Evolutionary conservation across 2,113 vertebrate species (phyloP).

Genomic region (Apodemus speciosus): DNA sequence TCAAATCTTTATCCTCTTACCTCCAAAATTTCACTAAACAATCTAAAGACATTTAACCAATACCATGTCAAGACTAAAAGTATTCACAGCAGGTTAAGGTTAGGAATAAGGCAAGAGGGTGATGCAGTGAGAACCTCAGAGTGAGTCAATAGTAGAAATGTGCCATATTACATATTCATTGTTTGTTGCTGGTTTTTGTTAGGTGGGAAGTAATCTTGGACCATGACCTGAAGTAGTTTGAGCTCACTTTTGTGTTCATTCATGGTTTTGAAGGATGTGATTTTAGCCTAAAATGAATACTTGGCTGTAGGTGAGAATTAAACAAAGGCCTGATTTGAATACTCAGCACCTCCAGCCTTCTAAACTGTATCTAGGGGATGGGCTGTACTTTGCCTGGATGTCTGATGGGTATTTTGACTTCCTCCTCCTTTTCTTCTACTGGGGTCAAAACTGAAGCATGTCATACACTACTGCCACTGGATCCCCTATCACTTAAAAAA

Average conservation of each 20-base stretch:
- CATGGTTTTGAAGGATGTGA: not conserved
- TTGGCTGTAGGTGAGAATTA: not conserved
- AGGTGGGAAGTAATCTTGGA: not conserved
- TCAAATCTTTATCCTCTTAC: not conserved
- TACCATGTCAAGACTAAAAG: constrained; percentile 22
- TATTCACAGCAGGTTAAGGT: constrained; percentile 1
- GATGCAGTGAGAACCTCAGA: not conserved
- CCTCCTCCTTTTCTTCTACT: not conserved
- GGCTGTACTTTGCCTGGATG: not conserved
- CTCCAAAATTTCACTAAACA: constrained; percentile 25
- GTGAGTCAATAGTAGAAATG: not conserved
- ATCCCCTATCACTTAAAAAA: not conserved
- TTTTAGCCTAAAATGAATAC: not conserved
- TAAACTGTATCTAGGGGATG: not conserved
- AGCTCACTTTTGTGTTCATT: not conserved
- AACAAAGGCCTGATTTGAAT: not conserved
- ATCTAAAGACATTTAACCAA: constrained; percentile 29
- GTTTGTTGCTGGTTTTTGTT: not conserved
- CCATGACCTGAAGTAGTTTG: not conserved
- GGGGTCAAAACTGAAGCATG: not conserved
- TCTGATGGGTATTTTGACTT: not conserved
- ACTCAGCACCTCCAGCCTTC: not conserved
- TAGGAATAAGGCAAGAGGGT: not conserved
- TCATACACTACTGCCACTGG: not conserved
- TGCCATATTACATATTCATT: not conserved